Percentiles rank a stretch among this genome's conserved stretches.
Evolutionary conservation across 2,797 vertebrate genomes (phyloP).

Genomic region (Amazonetta brasiliensis): DNA sequence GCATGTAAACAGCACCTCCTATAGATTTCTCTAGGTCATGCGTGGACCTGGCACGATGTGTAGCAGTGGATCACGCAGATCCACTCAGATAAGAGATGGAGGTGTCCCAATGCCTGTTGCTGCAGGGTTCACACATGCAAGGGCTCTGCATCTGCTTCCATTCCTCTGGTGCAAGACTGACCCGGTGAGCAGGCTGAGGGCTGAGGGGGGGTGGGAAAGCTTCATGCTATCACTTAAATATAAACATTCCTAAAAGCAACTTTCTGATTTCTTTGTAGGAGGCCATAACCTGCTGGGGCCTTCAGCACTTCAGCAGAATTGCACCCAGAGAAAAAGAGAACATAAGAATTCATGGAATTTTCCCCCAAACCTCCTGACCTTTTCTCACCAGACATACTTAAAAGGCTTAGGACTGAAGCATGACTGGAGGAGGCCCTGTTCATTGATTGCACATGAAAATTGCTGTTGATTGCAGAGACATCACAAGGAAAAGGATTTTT

Average conservation of each 20-base stretch:
- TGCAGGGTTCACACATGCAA: rapidly evolving
- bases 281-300: conserved; percentile 30
- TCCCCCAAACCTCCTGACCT: not conserved
- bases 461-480: not conserved
- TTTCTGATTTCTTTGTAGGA: conserved; percentile 33
- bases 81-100: not conserved
- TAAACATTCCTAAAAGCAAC: conserved; percentile 58
- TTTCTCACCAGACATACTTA: not conserved
- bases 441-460: not conserved
- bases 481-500: not conserved
- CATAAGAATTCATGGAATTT: conserved; percentile 50
- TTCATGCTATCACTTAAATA: conserved; percentile 9
- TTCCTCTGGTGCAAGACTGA: not conserved
- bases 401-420: not conserved
- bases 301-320: conserved; percentile 20
- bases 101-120: not conserved
- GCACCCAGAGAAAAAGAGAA: not conserved
- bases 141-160: not conserved
- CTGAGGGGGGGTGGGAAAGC: not conserved
- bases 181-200: not conserved
- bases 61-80: not conserved
- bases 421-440: not conserved
- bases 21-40: not conserved
- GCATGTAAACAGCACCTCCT: not conserved
- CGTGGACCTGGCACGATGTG: not conserved